Percentiles rank a stretch among this genome's conserved stretches.
Evolutionary conservation across 2,797 vertebrate species (phyloP).

Genomic region (Capromys pilorides): DNA sequence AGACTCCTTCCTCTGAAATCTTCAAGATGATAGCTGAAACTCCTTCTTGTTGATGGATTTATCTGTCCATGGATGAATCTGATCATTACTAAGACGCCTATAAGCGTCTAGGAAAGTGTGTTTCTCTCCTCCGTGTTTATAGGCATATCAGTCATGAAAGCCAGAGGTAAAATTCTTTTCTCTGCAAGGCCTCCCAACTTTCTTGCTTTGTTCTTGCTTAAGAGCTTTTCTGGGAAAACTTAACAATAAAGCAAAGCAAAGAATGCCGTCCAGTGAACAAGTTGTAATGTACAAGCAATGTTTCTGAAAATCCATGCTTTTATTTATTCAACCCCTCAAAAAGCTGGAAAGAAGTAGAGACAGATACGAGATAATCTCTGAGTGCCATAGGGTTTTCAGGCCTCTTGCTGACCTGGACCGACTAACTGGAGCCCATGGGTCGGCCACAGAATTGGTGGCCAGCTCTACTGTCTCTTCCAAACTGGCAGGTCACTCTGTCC

Average conservation of each 20-base stretch:
- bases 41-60: conserved; percentile 59
- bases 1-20: neutral
- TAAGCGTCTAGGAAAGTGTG: neutral
- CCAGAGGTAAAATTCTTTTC: neutral
- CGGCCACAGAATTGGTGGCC: neutral
- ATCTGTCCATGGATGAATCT: conserved; percentile 37
- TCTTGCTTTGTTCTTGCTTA: neutral
- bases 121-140: neutral
- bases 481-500: neutral
- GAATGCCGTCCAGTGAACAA: neutral
- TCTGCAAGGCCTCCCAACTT: neutral
- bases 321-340: neutral
- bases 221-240: neutral
- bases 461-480: neutral
- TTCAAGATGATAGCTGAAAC: conserved; percentile 8
- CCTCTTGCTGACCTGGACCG: neutral
- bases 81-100: conserved; percentile 60
- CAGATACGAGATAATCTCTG: neutral
- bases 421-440: neutral
- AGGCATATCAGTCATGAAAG: conserved; percentile 2
- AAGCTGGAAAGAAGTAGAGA: neutral
- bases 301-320: conserved; percentile 14
- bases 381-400: neutral
- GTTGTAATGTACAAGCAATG: neutral
- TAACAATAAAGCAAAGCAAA: neutral